Base-by-base conservation (phyloP, 2,113 vertebrate genomes). In the Stigmatopora argus region DNA sequence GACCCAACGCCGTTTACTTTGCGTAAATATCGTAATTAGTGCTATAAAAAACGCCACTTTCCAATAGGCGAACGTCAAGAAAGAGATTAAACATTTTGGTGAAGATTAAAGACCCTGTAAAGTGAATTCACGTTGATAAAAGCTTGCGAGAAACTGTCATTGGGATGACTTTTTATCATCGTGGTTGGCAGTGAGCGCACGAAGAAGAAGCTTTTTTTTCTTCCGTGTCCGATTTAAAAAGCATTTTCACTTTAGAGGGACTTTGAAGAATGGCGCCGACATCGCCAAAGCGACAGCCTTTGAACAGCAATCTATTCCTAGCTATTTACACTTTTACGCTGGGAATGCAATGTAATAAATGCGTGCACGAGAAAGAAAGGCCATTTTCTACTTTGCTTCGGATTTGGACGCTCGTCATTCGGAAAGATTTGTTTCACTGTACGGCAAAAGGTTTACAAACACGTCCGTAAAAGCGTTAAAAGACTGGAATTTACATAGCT, bases 401-500 rank as follows among this genome's bases (percentile, higher is more conserved):
- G n/a, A n/a, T n/a, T n/a, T n/a, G n/a, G n/a, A n/a, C n/a, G n/a
- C n/a, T n/a, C n/a, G n/a, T n/a, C n/a, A n/a, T n/a, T n/a, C n/a
- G n/a, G n/a, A n/a, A n/a, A n/a, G n/a, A 10, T 18, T 58, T 31
- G 47, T 48, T 58, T 58, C 26, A 70, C 31, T 71, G 62, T 73
- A 83, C 72, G 78, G 65, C 69, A 74, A 83, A 82, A 49, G 78
- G 86, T 86, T 71, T 14, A 79, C 58, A 64, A 31, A 78, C 55
- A 58, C 70, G 75, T 72, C 80, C 64, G 53, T 75, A 80, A 34
- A 80, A 75, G 71, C 74, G 85, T 73, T 53, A 69, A 65, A 77
- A 77, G 57, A 55, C 47, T 75, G 67, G 72, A 78, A 79, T 78
- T 73, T 67, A 86, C 84, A 85, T 67, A 66, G 67, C 80, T 82